Percentiles rank a stretch among this genome's conserved stretches.
These are phyloP conservation scores for Baccha elongata DNA, from an alignment of 2,888 invertebrate species.

Conservation along the genomic window DNA sequence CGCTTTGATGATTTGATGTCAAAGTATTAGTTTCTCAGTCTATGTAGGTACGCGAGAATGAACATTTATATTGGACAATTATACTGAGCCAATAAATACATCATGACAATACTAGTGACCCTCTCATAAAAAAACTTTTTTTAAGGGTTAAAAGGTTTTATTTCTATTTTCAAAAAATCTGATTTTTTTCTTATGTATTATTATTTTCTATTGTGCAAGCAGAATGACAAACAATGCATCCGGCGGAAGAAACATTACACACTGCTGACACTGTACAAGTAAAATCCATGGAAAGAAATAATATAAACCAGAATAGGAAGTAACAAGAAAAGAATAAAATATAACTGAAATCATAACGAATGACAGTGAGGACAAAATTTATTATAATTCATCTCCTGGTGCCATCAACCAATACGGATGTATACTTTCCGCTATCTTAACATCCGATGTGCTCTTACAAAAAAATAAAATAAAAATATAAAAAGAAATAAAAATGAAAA, in stretches of 20 bases:
- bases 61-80: too few relatives aligned
- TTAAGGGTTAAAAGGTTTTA: too few relatives aligned
- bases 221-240: slow-evolving; percentile 72
- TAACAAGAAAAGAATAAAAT: slow-evolving; percentile 51
- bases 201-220: slow-evolving; percentile 33
- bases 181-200: not conserved
- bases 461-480: slow-evolving; percentile 32
- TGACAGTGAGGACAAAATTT: slow-evolving; percentile 69
- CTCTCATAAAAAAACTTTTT: too few relatives aligned
- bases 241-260: slow-evolving; percentile 73
- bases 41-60: too few relatives aligned
- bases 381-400: slow-evolving; percentile 73
- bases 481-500: not conserved
- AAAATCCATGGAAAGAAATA: slow-evolving; percentile 57
- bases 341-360: slow-evolving; percentile 72
- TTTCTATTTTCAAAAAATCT: not conserved
- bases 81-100: too few relatives aligned
- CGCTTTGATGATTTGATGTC: too few relatives aligned
- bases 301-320: slow-evolving; percentile 59
- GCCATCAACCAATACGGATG: slow-evolving; percentile 72
- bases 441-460: slow-evolving; percentile 57
- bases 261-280: slow-evolving; percentile 35
- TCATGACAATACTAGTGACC: too few relatives aligned
- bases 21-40: too few relatives aligned
- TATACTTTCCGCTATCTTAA: slow-evolving; percentile 71